Conservation (phyloP, 2,797 vertebrate species). For the Eupleurogrammus muticus region DNA sequence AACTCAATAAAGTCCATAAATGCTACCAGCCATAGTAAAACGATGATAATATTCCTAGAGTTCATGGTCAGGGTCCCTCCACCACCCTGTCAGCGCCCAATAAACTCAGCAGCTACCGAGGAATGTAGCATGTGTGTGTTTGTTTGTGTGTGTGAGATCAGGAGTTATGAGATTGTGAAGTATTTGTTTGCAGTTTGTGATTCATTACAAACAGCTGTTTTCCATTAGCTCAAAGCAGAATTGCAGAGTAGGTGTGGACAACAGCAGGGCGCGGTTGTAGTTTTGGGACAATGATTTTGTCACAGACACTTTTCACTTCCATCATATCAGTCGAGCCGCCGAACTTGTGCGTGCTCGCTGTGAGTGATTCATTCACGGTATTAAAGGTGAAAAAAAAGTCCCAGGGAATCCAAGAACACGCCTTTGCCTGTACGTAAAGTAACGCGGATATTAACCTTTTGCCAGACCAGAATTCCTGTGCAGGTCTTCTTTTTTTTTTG, state of each 20-base stretch:
- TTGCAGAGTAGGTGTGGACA: conserved; percentile 34
- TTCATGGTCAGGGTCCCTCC: not conserved
- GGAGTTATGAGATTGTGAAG: conserved; percentile 16
- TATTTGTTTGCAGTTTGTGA: conserved; percentile 27
- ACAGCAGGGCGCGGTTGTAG: conserved; percentile 13
- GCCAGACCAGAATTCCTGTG: conserved; percentile 55
- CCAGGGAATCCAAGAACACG: conserved; percentile 47
- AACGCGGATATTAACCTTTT: conserved; percentile 16
- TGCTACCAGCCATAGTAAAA: not conserved
- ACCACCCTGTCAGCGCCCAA: not conserved
- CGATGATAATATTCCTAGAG: conserved; percentile 3
- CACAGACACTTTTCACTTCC: not conserved
- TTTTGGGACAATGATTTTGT: conserved; percentile 7
- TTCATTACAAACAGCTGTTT: conserved; percentile 53
- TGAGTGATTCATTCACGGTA: conserved; percentile 37
- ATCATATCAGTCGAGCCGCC: not conserved
- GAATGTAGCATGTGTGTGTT: conserved; percentile 59
- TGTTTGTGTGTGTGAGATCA: conserved; percentile 7
- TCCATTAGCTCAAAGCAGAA: conserved; percentile 31
- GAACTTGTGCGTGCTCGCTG: not conserved
- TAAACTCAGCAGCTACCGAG: conserved; percentile 41
- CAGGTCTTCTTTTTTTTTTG: conserved; percentile 4
- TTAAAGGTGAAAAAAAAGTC: conserved; percentile 33
- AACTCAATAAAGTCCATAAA: not conserved
- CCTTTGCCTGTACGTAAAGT: conserved; percentile 47